Percentiles rank a stretch among this genome's conserved stretches.
phyloP scores from a whole-genome alignment of 2,797 vertebrate genomes.

The Eremophila alpestris region DNA sequence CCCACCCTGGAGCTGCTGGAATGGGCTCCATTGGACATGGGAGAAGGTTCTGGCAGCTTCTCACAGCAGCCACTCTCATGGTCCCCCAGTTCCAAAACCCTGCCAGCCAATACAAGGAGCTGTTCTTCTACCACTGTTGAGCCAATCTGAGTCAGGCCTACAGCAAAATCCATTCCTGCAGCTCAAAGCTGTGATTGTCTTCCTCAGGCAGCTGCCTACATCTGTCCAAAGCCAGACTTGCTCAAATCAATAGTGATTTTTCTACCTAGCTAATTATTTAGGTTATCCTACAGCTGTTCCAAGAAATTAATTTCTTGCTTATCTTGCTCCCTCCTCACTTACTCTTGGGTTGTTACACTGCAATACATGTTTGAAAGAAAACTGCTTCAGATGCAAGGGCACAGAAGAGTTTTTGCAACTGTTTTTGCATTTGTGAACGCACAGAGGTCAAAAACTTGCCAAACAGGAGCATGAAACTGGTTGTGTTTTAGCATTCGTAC shows the following conservation, averaged over 20 bases:
- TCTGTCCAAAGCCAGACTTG: neutral
- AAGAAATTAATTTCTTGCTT: neutral
- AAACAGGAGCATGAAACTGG: neutral
- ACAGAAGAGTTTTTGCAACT: constrained; percentile 12
- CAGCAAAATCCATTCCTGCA: neutral
- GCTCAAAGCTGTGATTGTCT: neutral
- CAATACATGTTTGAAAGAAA: neutral
- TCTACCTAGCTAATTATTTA: neutral
- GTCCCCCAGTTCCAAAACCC: neutral
- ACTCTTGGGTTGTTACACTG: neutral
- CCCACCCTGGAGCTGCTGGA: rapidly evolving
- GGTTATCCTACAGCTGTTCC: neutral
- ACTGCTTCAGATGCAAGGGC: neutral
- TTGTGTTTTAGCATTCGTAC: constrained; percentile 23
- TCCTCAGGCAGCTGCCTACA: neutral
- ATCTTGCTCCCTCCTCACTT: neutral
- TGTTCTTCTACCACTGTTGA: neutral
- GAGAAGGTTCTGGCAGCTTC: neutral
- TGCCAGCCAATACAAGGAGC: neutral
- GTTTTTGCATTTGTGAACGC: constrained; percentile 4
- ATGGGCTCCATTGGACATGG: rapidly evolving
- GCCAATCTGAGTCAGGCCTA: neutral
- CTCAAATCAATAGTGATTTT: neutral
- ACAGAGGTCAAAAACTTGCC: neutral
- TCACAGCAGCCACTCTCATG: rapidly evolving